phyloP scores from a whole-genome alignment of 2,113 vertebrate species.

The mouse (Mus musculus) region DNA sequence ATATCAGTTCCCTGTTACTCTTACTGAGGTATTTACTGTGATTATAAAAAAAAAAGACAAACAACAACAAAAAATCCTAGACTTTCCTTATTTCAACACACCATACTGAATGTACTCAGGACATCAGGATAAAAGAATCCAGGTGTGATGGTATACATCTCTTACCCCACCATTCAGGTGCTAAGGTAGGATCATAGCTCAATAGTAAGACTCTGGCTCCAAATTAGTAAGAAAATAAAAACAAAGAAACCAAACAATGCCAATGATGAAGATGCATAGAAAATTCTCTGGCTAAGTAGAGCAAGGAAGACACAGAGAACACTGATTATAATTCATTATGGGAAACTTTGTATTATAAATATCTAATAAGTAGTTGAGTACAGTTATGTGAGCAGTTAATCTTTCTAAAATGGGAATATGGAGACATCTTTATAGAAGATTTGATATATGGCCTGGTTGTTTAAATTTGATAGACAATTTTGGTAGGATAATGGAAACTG shows the following conservation, averaged over 20 bases:
- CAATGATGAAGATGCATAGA: not conserved
- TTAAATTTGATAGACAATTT: slow-evolving; percentile 67
- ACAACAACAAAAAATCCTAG: no score
- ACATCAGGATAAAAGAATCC: not conserved
- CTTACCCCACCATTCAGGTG: not conserved
- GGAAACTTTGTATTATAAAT: slow-evolving; percentile 65
- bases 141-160: not conserved
- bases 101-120: not conserved
- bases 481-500: not conserved
- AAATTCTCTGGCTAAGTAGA: not conserved
- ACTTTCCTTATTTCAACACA: slow-evolving; percentile 13
- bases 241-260: not conserved
- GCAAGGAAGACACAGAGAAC: not conserved
- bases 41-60: not conserved
- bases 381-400: slow-evolving; percentile 65
- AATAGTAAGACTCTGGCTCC: not conserved
- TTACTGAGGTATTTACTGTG: not conserved
- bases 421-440: slow-evolving; percentile 69
- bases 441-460: slow-evolving; percentile 43
- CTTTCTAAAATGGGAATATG: slow-evolving; percentile 46
- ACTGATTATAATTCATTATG: slow-evolving; percentile 36
- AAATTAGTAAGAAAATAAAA: not conserved
- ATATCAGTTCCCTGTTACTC: not conserved
- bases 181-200: no score
- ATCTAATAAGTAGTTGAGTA: slow-evolving; percentile 64